Evolutionary conservation across 2,888 invertebrate species (phyloP), one percentile per base, ranked within the genome.

Genomic region (Arge pagana): DNA sequence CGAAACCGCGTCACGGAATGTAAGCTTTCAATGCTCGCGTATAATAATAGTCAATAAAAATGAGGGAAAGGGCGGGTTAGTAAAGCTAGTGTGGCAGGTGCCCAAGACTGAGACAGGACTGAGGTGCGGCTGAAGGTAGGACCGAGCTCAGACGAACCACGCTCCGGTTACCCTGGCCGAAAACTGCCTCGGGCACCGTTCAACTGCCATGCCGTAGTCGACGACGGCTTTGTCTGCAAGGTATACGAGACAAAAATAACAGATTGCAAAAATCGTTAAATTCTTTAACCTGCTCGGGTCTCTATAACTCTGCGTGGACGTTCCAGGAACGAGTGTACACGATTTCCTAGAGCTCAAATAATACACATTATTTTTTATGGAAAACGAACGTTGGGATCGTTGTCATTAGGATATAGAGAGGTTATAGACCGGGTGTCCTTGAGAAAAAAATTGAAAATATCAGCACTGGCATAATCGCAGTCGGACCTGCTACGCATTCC

Each of bases 1-100:
- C 55, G 50, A 48, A 24, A 18, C 36, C 11, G 41, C 39, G 23
- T 36, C 39, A 19, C 52, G 37, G 30, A 49, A 37, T 37, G 33
- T 53, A 57, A 57, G 58, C 53, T 50, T 62, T 45, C 58, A 61
- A 70, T 64, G 66, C 67, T 65, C 63, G 66, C 65, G 67, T 70
- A 67, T 72, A 74, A 74, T 73, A 75, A 74, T 74, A 71, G 69
- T 68, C 73, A 74, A 72, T 74, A 74, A 73, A n/a, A 74, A 66
- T 67, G 70, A 61, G 67, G 62, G 60, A 64, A 62, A 58, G 61
- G 58, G 60, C 48, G 26, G 21, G 26, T 39, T 18, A 37, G 62
- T 63, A 63, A 60, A 65, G 70, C 72, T 71, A 71, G 72, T 71
- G 71, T 58, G 53, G 39, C 50, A 48, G 43, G 54, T 26, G 30